These are phyloP conservation scores for Tupaia chinensis DNA, from an alignment of 2,113 vertebrate species.

Conservation along the genomic window DNA sequence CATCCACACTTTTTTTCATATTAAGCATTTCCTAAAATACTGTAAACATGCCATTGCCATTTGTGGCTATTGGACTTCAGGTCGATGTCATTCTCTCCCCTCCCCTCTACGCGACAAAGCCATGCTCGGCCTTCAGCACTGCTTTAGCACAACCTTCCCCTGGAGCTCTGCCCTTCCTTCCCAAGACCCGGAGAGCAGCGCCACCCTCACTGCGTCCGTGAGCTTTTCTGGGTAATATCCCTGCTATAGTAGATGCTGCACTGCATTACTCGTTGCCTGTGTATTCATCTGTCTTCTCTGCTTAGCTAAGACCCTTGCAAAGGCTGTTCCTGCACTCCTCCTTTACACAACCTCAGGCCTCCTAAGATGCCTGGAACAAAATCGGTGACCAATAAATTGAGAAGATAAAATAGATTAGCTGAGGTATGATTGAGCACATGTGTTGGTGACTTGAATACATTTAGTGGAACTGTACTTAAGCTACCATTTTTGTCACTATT, in stretches of 20 bases:
- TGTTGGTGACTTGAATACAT: background rate
- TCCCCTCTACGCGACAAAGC: background rate
- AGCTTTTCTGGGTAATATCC: background rate
- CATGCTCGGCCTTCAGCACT: background rate
- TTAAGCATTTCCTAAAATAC: background rate
- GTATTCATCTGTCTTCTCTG: background rate
- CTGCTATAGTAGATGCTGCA: fast-evolving
- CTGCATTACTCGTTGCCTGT: background rate
- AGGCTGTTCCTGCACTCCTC: background rate
- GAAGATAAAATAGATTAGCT: background rate
- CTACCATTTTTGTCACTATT: background rate
- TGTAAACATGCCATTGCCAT: background rate
- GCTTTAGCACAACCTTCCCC: background rate
- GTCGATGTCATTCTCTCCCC: background rate
- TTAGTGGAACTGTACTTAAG: slow-evolving; percentile 1
- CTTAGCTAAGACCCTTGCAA: background rate
- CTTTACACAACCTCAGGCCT: background rate
- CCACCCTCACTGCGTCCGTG: background rate
- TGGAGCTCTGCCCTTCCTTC: background rate
- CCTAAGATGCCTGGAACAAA: background rate
- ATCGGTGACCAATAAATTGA: background rate
- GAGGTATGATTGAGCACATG: background rate
- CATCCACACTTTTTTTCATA: background rate
- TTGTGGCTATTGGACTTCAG: background rate
- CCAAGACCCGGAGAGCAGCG: too few species aligned